phyloP scores from a whole-genome alignment of 2,888 invertebrate genomes.

The Apantesis nais region DNA sequence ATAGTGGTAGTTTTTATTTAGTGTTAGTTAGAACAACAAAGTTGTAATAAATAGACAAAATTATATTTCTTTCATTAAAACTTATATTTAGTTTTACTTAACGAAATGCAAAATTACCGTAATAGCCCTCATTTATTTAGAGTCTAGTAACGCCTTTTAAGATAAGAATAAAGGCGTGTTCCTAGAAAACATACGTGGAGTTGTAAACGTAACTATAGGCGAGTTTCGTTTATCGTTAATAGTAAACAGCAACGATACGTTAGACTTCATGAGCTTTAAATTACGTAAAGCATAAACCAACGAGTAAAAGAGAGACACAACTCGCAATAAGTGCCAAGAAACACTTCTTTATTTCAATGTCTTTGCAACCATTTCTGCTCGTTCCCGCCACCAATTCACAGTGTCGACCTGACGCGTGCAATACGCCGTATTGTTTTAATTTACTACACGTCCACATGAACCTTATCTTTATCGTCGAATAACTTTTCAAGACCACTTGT shows the following conservation, averaged over 20 bases:
- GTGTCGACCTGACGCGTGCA: slow-evolving; percentile 47
- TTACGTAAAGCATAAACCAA: slow-evolving; percentile 67
- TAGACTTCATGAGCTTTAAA: slow-evolving; percentile 69
- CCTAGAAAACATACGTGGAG: slow-evolving; percentile 46
- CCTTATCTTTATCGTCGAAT: slow-evolving; percentile 66
- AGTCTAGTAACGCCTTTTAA: slow-evolving; percentile 49
- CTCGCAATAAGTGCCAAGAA: slow-evolving; percentile 47
- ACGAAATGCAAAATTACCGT: slow-evolving; percentile 42
- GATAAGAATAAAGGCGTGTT: slow-evolving; percentile 50
- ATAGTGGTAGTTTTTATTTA: not conserved
- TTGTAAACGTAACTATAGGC: slow-evolving; percentile 34
- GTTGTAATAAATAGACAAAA: not conserved
- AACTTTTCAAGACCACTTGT: slow-evolving; percentile 54
- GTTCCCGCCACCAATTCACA: slow-evolving; percentile 40
- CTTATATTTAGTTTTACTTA: slow-evolving; percentile 39
- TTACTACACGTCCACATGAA: slow-evolving; percentile 63
- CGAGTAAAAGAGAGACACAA: slow-evolving; percentile 63
- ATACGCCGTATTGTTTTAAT: slow-evolving; percentile 70
- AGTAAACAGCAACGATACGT: slow-evolving; percentile 74
- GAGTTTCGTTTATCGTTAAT: slow-evolving; percentile 69
- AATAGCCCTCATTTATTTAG: slow-evolving; percentile 52
- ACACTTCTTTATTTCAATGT: slow-evolving; percentile 55
- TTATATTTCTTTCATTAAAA: slow-evolving; percentile 19
- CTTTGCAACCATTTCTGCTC: slow-evolving; percentile 55
- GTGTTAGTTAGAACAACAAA: not conserved